phyloP scores from a whole-genome alignment of 2,113 vertebrate species.

The Helogale parvula region DNA sequence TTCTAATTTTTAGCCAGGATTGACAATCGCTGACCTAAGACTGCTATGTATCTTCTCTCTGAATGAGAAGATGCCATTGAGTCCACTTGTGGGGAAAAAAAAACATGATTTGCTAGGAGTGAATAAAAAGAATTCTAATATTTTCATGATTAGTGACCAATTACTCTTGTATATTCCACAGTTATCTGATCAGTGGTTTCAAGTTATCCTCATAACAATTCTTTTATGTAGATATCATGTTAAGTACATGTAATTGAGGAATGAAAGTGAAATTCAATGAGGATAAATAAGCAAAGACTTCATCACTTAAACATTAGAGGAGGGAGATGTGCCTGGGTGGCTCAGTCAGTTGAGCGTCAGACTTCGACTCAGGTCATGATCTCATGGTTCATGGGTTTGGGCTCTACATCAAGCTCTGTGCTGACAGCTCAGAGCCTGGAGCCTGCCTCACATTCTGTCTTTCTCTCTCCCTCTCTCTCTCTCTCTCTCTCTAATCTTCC shows the following conservation, averaged over 20 bases:
- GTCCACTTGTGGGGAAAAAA: background rate
- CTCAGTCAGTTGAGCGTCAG: too few relatives aligned
- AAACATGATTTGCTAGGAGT: background rate
- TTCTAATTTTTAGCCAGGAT: background rate
- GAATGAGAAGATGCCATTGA: background rate
- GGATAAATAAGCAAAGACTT: background rate
- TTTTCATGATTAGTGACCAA: background rate
- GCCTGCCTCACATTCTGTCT: too few relatives aligned
- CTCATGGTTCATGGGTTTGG: too few relatives aligned
- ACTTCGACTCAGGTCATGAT: too few relatives aligned
- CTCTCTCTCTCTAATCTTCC: too few relatives aligned
- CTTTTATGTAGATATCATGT: background rate
- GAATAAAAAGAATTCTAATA: background rate
- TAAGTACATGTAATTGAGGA: background rate
- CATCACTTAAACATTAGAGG: background rate
- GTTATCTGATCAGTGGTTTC: background rate
- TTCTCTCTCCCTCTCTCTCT: too few relatives aligned
- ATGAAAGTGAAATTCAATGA: background rate
- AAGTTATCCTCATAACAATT: background rate
- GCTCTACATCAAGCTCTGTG: too few relatives aligned
- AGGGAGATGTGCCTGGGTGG: too few relatives aligned
- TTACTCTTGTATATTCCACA: background rate
- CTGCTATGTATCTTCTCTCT: background rate
- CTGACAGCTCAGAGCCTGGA: too few relatives aligned
- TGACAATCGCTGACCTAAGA: background rate